A percentile compares a stretch with the other conserved stretches of the same genome.
These are phyloP conservation scores for Cyanoliseus patagonus DNA, from an alignment of 2,113 vertebrate genomes.

Conservation along the genomic window DNA sequence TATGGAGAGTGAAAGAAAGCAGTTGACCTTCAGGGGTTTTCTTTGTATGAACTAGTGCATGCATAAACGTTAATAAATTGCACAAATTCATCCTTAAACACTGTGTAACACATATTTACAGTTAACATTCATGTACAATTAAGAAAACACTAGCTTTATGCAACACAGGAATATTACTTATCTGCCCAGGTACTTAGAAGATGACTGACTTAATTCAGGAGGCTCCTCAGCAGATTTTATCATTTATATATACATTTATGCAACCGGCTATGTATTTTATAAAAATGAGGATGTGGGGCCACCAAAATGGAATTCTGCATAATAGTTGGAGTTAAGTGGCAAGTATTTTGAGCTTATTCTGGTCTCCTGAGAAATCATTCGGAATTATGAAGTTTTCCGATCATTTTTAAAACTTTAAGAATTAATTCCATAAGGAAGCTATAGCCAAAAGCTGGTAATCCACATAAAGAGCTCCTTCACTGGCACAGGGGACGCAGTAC, in stretches of 20 bases:
- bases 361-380: background rate
- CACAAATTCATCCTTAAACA: background rate
- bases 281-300: background rate
- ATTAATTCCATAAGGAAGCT: background rate
- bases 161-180: background rate
- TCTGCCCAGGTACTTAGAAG: background rate
- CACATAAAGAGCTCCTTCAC: background rate
- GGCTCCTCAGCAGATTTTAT: background rate
- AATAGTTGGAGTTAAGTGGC: background rate
- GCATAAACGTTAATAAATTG: background rate
- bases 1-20: background rate
- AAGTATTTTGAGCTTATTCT: background rate
- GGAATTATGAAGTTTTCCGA: background rate
- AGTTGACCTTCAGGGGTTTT: background rate
- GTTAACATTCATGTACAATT: background rate
- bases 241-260: too few species aligned
- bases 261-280: background rate
- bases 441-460: background rate
- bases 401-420: background rate
- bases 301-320: background rate
- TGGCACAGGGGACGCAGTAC: fast-evolving
- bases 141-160: background rate
- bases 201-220: background rate
- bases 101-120: background rate
- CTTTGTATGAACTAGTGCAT: background rate